These are phyloP conservation scores for Drosophila biarmipes DNA, from an alignment of 1,140 invertebrate species.

Conservation along the genomic window DNA sequence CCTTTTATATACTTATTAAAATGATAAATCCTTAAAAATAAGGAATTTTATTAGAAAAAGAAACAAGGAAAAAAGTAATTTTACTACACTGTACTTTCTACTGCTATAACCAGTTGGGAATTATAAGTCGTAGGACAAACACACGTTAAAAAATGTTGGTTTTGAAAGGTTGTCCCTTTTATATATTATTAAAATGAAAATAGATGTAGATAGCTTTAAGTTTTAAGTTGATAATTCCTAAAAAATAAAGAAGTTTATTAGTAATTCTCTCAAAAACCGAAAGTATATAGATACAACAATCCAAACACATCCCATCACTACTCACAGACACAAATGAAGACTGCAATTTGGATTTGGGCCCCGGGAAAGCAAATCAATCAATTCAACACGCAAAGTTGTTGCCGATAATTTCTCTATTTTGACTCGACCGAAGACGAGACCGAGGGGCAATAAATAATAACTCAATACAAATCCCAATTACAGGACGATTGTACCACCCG, in stretches of 20 bases:
- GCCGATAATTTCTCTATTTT: constrained; percentile 82
- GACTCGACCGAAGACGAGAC: constrained; percentile 34
- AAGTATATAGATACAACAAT: neutral
- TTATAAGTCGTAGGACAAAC: neutral
- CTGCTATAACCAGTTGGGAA: neutral
- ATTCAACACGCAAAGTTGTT: constrained; percentile 77
- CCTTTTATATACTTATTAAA: no score
- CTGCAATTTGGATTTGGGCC: constrained; percentile 44
- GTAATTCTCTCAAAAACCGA: neutral
- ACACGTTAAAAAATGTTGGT: no score
- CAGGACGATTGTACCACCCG: constrained; percentile 77
- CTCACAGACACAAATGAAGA: constrained; percentile 38
- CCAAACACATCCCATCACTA: neutral
- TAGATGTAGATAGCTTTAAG: no score
- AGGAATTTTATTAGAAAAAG: no score
- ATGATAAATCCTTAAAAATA: no score
- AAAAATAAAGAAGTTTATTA: no score
- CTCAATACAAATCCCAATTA: constrained; percentile 84
- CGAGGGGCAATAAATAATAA: constrained; percentile 79
- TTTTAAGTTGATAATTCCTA: no score
- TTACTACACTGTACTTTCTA: neutral
- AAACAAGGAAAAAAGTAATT: no score
- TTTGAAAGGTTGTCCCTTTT: no score
- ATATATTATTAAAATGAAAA: no score
- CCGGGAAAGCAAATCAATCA: constrained; percentile 71